phyloP scores from a whole-genome alignment of 2,113 vertebrate genomes.

The Ivindomyrus marchei region DNA sequence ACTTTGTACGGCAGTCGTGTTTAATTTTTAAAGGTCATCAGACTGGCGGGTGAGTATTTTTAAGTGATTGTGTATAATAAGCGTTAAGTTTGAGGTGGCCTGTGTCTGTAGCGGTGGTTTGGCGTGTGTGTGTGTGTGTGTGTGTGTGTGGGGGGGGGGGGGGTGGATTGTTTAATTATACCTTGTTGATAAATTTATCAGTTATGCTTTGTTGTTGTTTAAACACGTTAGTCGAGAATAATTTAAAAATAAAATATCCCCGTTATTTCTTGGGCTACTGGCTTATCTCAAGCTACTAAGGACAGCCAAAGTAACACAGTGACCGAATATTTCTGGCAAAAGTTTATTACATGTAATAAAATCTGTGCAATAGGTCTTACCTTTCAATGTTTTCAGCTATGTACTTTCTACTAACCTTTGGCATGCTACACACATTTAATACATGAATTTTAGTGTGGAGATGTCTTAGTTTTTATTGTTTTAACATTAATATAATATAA shows the following conservation, averaged over 20 bases:
- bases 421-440: background rate
- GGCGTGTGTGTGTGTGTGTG: background rate
- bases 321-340: background rate
- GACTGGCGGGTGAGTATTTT: slow-evolving; percentile 70
- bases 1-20: slow-evolving; percentile 54
- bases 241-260: background rate
- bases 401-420: background rate
- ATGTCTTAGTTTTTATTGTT: background rate
- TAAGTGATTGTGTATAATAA: slow-evolving; percentile 15
- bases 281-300: background rate
- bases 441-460: background rate
- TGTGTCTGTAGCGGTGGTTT: background rate
- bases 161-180: background rate
- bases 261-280: background rate
- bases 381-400: background rate
- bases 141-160: background rate
- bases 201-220: background rate
- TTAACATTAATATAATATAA: background rate
- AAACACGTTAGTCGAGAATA: background rate
- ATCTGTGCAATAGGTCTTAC: background rate
- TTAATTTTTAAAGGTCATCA: slow-evolving; percentile 61
- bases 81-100: background rate
- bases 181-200: background rate
- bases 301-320: background rate
- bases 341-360: background rate